Evolutionary conservation across 2,888 invertebrate genomes (phyloP).

Genomic region (Xestia rhomboidea): DNA sequence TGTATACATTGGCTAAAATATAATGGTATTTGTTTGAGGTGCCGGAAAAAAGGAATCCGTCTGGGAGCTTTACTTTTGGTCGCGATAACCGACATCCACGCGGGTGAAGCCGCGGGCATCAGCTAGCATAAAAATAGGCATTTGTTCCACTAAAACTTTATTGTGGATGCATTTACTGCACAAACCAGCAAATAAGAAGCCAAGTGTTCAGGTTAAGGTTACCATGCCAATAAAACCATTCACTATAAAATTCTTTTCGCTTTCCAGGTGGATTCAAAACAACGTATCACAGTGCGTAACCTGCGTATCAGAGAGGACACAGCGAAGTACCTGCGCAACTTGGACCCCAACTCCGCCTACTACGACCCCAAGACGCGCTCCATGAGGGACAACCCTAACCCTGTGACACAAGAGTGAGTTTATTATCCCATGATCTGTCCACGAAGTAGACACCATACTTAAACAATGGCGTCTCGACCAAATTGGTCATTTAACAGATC

Average conservation of each 20-base stretch:
- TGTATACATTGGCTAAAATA: too few species aligned
- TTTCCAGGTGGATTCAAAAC: conserved; percentile 97
- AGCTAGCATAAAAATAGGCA: neutral
- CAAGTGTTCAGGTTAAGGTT: neutral
- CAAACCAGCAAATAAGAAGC: neutral
- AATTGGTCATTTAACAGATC: too few species aligned
- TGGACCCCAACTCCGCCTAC: conserved; percentile 99
- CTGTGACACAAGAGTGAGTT: conserved; percentile 92
- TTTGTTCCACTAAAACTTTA: neutral
- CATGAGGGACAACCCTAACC: conserved; percentile 99
- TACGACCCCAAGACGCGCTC: conserved; percentile 99
- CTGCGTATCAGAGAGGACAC: conserved; percentile 99
- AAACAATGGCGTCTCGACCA: too few species aligned
- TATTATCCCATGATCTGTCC: too few species aligned
- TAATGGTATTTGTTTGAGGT: too few species aligned
- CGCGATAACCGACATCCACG: too few species aligned
- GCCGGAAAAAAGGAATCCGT: too few species aligned
- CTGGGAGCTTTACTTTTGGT: too few species aligned
- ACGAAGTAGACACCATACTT: too few species aligned
- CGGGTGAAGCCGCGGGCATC: too few species aligned
- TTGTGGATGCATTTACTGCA: neutral
- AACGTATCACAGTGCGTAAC: conserved; percentile 99
- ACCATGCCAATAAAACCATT: neutral
- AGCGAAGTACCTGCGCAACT: conserved; percentile 98
- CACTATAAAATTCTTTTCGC: neutral